phyloP scores from a whole-genome alignment of 2,113 vertebrate genomes.

The Laticauda laticaudata region DNA sequence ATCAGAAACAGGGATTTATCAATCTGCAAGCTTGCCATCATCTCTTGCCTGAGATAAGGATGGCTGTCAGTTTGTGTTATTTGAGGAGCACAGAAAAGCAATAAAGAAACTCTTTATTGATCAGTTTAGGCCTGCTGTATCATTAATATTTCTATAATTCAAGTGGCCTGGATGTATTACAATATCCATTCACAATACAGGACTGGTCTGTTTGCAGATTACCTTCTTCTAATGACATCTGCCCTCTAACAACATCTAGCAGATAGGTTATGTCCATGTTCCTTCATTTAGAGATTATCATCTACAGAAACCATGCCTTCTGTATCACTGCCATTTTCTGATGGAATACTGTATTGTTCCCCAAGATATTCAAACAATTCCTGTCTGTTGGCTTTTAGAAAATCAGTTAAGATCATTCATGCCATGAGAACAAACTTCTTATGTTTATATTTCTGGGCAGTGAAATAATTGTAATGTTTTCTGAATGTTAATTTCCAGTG shows the following conservation, averaged over 20 bases:
- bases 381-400: neutral
- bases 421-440: neutral
- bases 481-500: neutral
- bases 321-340: neutral
- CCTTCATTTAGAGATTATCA: neutral
- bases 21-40: neutral
- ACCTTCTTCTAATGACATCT: neutral
- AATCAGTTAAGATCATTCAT: neutral
- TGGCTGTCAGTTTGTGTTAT: neutral
- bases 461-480: neutral
- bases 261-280: neutral
- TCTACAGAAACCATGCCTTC: neutral
- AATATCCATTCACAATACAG: neutral
- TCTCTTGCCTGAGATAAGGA: neutral
- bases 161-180: neutral
- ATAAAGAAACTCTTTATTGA: constrained; percentile 1
- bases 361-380: neutral
- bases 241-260: neutral
- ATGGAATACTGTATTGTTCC: neutral
- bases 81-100: neutral
- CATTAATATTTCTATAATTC: neutral
- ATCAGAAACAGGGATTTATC: neutral
- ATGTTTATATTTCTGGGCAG: neutral
- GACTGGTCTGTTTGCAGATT: neutral
- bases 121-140: constrained; percentile 5